phyloP scores from a whole-genome alignment of 2,888 invertebrate species.

The Dyspetes luteomarginatus region DNA sequence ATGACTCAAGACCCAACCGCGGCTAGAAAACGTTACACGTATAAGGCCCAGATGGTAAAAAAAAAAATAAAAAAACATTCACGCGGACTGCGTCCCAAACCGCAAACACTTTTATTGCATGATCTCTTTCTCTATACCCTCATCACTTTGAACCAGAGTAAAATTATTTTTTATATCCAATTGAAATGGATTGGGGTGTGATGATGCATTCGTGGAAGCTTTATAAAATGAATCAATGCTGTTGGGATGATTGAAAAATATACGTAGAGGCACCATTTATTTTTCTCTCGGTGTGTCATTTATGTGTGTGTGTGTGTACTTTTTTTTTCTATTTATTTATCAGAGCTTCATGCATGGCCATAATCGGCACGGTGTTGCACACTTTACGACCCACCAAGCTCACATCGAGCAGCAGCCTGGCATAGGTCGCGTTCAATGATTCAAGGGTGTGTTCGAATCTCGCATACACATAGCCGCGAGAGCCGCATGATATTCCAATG shows the following conservation, averaged over 20 bases:
- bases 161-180: slow-evolving; percentile 51
- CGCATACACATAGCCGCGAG: slow-evolving; percentile 22
- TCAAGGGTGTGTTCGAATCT: slow-evolving; percentile 23
- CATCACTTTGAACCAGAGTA: slow-evolving; percentile 3
- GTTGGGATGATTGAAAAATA: slow-evolving; percentile 18
- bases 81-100: slow-evolving; percentile 20
- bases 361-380: slow-evolving; percentile 59
- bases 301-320: too few relatives aligned
- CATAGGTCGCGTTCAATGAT: slow-evolving; percentile 28
- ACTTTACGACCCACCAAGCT: slow-evolving; percentile 42
- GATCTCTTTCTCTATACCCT: slow-evolving; percentile 23
- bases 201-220: slow-evolving; percentile 42
- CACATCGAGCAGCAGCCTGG: slow-evolving; percentile 1
- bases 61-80: too few relatives aligned
- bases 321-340: slow-evolving; percentile 20
- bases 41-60: too few relatives aligned
- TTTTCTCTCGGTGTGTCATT: too few relatives aligned
- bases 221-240: slow-evolving; percentile 8
- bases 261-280: neutral
- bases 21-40: slow-evolving; percentile 37
- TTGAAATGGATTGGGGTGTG: slow-evolving; percentile 26
- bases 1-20: slow-evolving; percentile 22
- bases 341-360: neutral
- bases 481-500: slow-evolving; percentile 16
- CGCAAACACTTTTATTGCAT: slow-evolving; percentile 38